Conservation (phyloP, 2,113 vertebrate species). For the Struthidea cinerea region DNA sequence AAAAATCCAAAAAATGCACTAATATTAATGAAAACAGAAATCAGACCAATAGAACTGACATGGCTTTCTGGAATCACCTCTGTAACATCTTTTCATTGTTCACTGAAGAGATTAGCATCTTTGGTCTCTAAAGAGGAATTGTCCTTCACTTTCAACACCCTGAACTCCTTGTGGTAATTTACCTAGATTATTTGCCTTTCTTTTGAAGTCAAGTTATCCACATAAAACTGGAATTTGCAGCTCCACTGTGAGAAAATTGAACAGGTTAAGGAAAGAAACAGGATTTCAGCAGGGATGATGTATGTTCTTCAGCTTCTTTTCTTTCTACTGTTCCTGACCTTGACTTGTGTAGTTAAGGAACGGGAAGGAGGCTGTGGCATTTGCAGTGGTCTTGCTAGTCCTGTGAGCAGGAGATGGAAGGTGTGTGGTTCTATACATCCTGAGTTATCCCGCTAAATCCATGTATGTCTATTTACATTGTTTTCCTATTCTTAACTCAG, state of each 20-base stretch:
- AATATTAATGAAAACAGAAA: neutral
- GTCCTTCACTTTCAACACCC: neutral
- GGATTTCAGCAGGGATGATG: neutral
- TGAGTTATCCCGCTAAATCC: neutral
- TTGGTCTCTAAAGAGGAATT: neutral
- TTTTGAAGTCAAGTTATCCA: neutral
- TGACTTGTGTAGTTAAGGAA: neutral
- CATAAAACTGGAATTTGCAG: neutral
- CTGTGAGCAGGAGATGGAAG: neutral
- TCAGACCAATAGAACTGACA: neutral
- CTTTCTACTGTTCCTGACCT: neutral
- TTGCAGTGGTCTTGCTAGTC: neutral
- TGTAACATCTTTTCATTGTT: neutral
- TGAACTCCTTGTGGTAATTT: neutral
- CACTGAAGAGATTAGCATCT: neutral
- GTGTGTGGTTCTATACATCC: fast-evolving
- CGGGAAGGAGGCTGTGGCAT: fast-evolving
- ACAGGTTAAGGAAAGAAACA: neutral
- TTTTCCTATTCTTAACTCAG: neutral
- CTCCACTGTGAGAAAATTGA: neutral
- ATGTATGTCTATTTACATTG: neutral
- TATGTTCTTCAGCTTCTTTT: neutral
- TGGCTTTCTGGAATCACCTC: neutral
- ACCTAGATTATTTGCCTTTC: neutral
- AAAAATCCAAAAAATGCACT: fast-evolving